Percentiles rank a stretch among this genome's conserved stretches.
These are phyloP conservation scores for Cacoxenus indagator DNA, from an alignment of 2,888 invertebrate species.

Conservation along the genomic window DNA sequence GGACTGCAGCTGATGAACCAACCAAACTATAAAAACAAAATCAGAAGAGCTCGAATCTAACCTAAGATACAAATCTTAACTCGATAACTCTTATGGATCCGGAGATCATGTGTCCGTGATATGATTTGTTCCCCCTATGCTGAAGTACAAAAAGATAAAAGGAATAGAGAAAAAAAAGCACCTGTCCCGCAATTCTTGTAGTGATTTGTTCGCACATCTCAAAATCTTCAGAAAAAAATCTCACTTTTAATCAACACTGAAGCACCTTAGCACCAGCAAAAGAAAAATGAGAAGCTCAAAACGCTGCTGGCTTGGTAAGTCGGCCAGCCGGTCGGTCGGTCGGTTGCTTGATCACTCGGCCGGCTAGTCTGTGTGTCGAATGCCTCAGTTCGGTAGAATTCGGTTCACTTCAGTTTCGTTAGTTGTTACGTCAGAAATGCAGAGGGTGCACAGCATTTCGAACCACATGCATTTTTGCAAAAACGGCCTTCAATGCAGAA, in stretches of 20 bases:
- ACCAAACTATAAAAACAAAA: no score
- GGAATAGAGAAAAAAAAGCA: no score
- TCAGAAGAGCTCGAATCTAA: no score
- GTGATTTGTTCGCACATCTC: no score
- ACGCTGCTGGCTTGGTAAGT: neutral
- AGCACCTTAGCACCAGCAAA: neutral
- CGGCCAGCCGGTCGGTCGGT: neutral
- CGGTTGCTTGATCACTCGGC: neutral
- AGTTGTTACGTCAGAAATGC: slow-evolving; percentile 11
- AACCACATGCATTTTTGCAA: slow-evolving; percentile 11
- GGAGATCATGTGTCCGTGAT: no score
- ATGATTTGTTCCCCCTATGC: no score
- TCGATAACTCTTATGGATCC: no score
- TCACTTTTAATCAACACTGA: slow-evolving; percentile 19
- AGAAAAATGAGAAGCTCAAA: neutral
- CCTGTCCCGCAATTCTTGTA: neutral
- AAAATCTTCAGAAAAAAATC: neutral
- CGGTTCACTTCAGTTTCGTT: neutral
- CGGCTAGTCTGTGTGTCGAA: neutral
- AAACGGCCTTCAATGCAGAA: slow-evolving; percentile 16
- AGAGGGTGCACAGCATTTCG: neutral
- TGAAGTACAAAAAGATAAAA: no score
- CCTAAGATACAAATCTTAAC: no score
- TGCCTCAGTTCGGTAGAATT: neutral
- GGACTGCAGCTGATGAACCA: no score